Evolutionary conservation across 2,797 vertebrate genomes (phyloP).

Genomic region (Myoxocephalus aenaeus): DNA sequence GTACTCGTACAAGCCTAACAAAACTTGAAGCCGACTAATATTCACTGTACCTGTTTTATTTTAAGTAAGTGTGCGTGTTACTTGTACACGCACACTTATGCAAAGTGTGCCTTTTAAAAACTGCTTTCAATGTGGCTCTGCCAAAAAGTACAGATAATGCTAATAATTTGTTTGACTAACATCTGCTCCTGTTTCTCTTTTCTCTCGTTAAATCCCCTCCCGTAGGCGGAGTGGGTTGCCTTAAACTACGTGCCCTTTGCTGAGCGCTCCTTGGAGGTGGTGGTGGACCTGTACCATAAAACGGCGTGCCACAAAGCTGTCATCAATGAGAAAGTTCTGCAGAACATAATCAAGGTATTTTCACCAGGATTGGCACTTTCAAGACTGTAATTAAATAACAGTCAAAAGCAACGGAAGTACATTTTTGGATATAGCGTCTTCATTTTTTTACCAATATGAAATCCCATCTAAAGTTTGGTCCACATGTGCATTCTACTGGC

Average conservation of each 20-base stretch:
- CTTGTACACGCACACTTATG: neutral
- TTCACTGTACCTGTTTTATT: neutral
- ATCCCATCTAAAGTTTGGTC: neutral
- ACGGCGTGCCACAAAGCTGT: constrained; percentile 99
- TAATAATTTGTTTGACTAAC: constrained; percentile 1
- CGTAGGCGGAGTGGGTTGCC: constrained; percentile 98
- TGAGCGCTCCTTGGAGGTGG: constrained; percentile 95
- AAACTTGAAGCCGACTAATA: constrained; percentile 28
- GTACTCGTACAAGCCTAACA: constrained; percentile 17
- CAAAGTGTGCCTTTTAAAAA: constrained; percentile 75
- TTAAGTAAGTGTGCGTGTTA: constrained; percentile 1
- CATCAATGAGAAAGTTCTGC: constrained; percentile 96
- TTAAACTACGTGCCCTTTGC: constrained; percentile 99
- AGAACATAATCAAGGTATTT: constrained; percentile 95
- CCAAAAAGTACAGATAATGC: neutral
- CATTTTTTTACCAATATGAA: no score
- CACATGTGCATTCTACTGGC: neutral
- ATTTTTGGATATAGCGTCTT: neutral
- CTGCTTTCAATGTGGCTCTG: constrained; percentile 53
- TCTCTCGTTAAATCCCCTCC: constrained; percentile 14
- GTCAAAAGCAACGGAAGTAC: neutral
- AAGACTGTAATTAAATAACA: neutral
- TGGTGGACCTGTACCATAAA: constrained; percentile 98
- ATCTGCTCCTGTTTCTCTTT: neutral
- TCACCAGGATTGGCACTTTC: neutral